These are phyloP conservation scores for Ryuthela nishihirai DNA, from an alignment of 2,888 invertebrate genomes.

Conservation along the genomic window DNA sequence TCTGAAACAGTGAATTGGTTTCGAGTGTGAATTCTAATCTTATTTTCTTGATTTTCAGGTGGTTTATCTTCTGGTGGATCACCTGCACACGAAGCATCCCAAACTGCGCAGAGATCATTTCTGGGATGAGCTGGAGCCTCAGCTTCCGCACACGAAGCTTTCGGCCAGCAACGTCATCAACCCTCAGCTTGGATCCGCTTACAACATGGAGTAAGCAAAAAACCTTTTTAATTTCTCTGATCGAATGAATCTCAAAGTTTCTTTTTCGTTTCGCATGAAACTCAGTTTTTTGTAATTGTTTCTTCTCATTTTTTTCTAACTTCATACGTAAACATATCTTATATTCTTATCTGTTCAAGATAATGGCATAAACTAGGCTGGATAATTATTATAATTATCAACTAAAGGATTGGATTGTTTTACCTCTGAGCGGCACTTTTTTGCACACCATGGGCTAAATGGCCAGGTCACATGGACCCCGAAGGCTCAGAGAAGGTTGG, in stretches of 20 bases:
- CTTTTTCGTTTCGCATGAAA: neutral
- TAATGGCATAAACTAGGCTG: too few relatives aligned
- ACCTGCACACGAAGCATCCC: constrained; percentile 32
- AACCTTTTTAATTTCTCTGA: neutral
- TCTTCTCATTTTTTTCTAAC: neutral
- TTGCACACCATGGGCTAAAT: too few relatives aligned
- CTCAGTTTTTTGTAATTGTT: neutral
- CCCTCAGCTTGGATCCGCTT: constrained; percentile 37
- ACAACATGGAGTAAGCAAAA: constrained; percentile 32
- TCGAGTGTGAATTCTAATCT: neutral
- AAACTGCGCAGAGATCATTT: constrained; percentile 64
- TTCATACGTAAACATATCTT: neutral
- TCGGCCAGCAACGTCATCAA: constrained; percentile 17
- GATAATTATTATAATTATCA: too few relatives aligned
- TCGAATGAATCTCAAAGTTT: neutral
- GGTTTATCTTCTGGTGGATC: constrained; percentile 26
- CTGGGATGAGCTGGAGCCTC: constrained; percentile 50
- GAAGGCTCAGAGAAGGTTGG: too few relatives aligned
- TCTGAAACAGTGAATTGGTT: too few relatives aligned
- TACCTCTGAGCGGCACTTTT: too few relatives aligned
- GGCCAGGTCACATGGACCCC: too few relatives aligned
- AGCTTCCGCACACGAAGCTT: constrained; percentile 50
- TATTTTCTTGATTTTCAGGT: constrained; percentile 6
- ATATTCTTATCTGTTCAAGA: neutral
- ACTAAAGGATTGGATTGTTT: too few relatives aligned